Evolutionary conservation across 2,888 invertebrate genomes (phyloP).

Genomic region (Amitus sp.): DNA sequence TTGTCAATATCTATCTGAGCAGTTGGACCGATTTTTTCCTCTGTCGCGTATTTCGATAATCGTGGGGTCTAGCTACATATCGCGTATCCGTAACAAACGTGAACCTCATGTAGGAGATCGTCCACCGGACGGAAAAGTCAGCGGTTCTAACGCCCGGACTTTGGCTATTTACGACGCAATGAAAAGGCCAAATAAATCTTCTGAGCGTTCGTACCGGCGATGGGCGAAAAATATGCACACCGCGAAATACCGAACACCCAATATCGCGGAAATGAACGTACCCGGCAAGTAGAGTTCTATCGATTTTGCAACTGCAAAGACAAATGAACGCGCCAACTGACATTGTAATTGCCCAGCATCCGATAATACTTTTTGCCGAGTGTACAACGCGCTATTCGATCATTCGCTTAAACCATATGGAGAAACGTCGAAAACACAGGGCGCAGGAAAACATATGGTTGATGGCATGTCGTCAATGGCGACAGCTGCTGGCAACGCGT

Average conservation of each 20-base stretch:
- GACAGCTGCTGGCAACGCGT: slow-evolving; percentile 19
- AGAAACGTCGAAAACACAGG: slow-evolving; percentile 25
- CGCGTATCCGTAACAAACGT: slow-evolving; percentile 35
- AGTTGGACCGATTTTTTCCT: slow-evolving; percentile 26
- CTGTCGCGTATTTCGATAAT: slow-evolving; percentile 26
- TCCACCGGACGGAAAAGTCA: slow-evolving; percentile 34
- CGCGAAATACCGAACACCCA: neutral
- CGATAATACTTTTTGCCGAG: slow-evolving; percentile 22
- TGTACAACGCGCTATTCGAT: slow-evolving; percentile 19
- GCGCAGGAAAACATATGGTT: slow-evolving; percentile 23
- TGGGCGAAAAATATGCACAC: neutral
- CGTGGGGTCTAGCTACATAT: slow-evolving; percentile 35
- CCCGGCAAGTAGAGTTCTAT: neutral
- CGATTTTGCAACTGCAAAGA: neutral
- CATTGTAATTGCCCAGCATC: slow-evolving; percentile 10
- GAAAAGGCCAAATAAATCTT: slow-evolving; percentile 29
- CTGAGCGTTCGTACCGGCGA: neutral
- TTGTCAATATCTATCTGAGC: no score
- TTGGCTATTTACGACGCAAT: slow-evolving; percentile 27
- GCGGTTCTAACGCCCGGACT: slow-evolving; percentile 28
- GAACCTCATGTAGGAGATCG: slow-evolving; percentile 35
- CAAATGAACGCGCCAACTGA: slow-evolving; percentile 26
- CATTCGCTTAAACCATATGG: slow-evolving; percentile 11
- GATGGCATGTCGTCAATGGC: slow-evolving; percentile 29
- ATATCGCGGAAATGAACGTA: slow-evolving; percentile 1